These are phyloP conservation scores for Esox masquinongy DNA, from an alignment of 2,797 vertebrate genomes.

Conservation along the genomic window DNA sequence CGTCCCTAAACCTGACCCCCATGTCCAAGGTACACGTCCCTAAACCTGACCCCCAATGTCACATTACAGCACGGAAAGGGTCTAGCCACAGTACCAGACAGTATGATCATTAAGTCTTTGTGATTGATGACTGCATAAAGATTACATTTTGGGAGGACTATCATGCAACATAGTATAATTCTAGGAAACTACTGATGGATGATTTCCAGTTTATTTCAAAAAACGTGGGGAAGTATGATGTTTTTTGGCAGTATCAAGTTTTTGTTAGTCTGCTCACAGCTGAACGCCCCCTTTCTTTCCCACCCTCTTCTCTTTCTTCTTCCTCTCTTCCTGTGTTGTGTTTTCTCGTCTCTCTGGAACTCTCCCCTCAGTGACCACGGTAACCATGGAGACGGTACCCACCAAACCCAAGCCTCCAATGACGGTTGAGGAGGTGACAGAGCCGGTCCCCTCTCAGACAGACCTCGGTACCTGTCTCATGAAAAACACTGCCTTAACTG, in stretches of 20 bases:
- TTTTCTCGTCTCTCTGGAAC: not conserved
- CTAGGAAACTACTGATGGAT: not conserved
- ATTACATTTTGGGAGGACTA: not conserved
- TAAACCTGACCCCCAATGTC: not conserved
- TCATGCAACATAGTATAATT: not conserved
- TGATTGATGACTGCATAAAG: not conserved
- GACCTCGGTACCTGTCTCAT: constrained; percentile 38
- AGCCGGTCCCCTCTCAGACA: constrained; percentile 41
- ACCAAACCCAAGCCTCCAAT: constrained; percentile 13
- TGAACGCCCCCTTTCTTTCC: not conserved
- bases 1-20: constrained; percentile 2
- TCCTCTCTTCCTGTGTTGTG: not conserved
- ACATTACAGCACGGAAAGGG: not conserved
- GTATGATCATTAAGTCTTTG: not conserved
- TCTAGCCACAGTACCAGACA: not conserved
- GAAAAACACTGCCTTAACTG: not conserved
- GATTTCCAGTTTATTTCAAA: not conserved
- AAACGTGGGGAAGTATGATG: not conserved
- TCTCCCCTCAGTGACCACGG: constrained; percentile 15
- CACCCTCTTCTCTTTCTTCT: not conserved
- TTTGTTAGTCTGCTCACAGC: no score
- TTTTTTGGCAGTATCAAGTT: not conserved
- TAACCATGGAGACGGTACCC: constrained; percentile 14
- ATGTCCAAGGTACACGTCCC: constrained; percentile 35
- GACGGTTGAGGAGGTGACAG: constrained; percentile 2